A percentile compares a stretch with the other conserved stretches of the same genome.
Conservation (phyloP, 2,113 vertebrate genomes). For the Vombatus ursinus region DNA sequence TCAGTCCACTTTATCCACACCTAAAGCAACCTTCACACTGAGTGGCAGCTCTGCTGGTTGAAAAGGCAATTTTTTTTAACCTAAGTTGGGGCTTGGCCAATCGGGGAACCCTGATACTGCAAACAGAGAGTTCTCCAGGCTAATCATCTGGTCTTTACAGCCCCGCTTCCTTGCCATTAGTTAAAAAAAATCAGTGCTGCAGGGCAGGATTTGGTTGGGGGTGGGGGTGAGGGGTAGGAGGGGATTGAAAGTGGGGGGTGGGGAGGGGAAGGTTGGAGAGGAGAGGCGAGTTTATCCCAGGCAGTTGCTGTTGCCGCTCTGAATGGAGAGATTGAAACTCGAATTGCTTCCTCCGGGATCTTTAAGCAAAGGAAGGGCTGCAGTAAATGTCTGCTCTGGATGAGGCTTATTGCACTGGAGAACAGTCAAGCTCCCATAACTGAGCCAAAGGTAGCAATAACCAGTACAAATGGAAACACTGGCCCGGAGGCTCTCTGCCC, state of each 20-base stretch:
- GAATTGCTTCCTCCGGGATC: constrained; percentile 64
- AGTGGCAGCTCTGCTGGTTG: not conserved
- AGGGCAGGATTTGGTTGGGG: not conserved
- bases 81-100: not conserved
- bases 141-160: not conserved
- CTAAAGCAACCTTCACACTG: constrained; percentile 31
- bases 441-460: not conserved
- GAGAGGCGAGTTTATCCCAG: constrained; percentile 44
- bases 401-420: constrained; percentile 15
- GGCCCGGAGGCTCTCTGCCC: not conserved
- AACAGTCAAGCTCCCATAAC: not conserved
- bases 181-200: constrained; percentile 17
- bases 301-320: constrained; percentile 23
- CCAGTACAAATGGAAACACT: not conserved
- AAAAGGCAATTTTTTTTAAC: constrained; percentile 11
- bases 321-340: constrained; percentile 28
- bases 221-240: not conserved
- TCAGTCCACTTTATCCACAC: constrained; percentile 44
- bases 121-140: constrained; percentile 1
- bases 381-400: constrained; percentile 28
- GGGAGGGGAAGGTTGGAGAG: not conserved
- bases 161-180: not conserved
- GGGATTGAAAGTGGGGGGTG: not conserved
- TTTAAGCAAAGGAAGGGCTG: constrained; percentile 49
- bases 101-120: not conserved